phyloP scores from a whole-genome alignment of 2,888 invertebrate genomes.

The Drosophila austrosaltans region DNA sequence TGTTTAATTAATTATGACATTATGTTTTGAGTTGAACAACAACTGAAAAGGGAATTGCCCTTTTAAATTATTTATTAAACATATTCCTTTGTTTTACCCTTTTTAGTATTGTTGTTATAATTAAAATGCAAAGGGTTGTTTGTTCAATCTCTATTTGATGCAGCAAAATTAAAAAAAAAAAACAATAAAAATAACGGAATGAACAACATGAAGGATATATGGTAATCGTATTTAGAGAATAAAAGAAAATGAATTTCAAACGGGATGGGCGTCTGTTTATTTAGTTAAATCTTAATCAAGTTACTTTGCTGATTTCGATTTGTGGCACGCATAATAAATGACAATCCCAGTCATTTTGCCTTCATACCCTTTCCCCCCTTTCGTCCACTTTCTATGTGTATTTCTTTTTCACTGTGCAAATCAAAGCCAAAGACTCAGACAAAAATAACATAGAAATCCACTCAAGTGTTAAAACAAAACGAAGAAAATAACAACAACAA shows the following conservation, averaged over 20 bases:
- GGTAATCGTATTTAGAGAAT: neutral
- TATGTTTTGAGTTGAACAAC: neutral
- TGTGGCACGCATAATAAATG: slow-evolving; percentile 76
- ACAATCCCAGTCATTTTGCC: slow-evolving; percentile 9
- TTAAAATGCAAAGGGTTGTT: slow-evolving; percentile 35
- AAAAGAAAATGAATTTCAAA: slow-evolving; percentile 21
- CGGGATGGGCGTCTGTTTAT: slow-evolving; percentile 44
- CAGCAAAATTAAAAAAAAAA: no score
- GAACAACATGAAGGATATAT: neutral
- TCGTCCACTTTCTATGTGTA: no score
- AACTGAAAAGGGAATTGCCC: slow-evolving; percentile 45
- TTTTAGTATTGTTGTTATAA: slow-evolving; percentile 50
- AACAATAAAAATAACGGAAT: neutral
- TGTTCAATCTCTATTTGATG: slow-evolving; percentile 13
- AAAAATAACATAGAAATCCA: slow-evolving; percentile 77
- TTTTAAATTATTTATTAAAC: slow-evolving; percentile 65
- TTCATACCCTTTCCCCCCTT: neutral
- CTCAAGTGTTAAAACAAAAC: slow-evolving; percentile 74
- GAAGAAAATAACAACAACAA: slow-evolving; percentile 36
- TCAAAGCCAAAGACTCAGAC: slow-evolving; percentile 52
- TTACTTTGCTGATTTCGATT: slow-evolving; percentile 75
- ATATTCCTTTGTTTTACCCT: slow-evolving; percentile 7
- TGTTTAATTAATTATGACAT: slow-evolving; percentile 24
- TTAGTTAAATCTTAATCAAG: slow-evolving; percentile 79
- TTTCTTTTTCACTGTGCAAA: slow-evolving; percentile 31